phyloP scores from a whole-genome alignment of 2,797 vertebrate species.

The Serranus cabrilla region DNA sequence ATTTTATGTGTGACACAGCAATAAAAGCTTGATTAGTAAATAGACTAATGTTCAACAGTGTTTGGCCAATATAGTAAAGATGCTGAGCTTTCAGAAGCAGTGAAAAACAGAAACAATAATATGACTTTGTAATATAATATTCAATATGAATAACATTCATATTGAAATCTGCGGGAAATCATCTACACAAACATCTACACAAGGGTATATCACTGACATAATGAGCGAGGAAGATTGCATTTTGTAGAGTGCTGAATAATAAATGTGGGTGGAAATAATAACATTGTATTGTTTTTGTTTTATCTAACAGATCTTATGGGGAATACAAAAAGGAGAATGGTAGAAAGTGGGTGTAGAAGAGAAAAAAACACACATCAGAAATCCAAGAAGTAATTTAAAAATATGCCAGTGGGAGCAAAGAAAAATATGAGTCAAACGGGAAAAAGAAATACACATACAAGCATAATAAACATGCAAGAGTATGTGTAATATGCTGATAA shows the following conservation, averaged over 20 bases:
- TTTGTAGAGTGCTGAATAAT: conserved; percentile 62
- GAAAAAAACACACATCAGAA: conserved; percentile 26
- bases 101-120: conserved; percentile 52
- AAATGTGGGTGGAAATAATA: conserved; percentile 61
- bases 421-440: conserved; percentile 17
- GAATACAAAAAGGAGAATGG: conserved; percentile 38
- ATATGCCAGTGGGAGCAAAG: conserved; percentile 26
- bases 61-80: conserved; percentile 46
- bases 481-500: conserved; percentile 27
- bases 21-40: conserved; percentile 28
- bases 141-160: conserved; percentile 60
- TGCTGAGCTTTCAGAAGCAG: conserved; percentile 62
- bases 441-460: no score
- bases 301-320: conserved; percentile 45
- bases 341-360: conserved; percentile 13
- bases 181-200: conserved; percentile 24
- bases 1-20: conserved; percentile 6
- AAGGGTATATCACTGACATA: conserved; percentile 48
- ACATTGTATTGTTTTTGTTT: conserved; percentile 53
- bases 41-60: conserved; percentile 16
- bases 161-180: conserved; percentile 50
- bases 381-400: conserved; percentile 59
- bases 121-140: conserved; percentile 55
- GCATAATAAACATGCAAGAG: conserved; percentile 13
- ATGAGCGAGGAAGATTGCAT: conserved; percentile 61